A percentile compares a stretch with the other conserved stretches of the same genome.
phyloP scores from a whole-genome alignment of 2,888 invertebrate genomes.

The Hyposoter dolosus region DNA sequence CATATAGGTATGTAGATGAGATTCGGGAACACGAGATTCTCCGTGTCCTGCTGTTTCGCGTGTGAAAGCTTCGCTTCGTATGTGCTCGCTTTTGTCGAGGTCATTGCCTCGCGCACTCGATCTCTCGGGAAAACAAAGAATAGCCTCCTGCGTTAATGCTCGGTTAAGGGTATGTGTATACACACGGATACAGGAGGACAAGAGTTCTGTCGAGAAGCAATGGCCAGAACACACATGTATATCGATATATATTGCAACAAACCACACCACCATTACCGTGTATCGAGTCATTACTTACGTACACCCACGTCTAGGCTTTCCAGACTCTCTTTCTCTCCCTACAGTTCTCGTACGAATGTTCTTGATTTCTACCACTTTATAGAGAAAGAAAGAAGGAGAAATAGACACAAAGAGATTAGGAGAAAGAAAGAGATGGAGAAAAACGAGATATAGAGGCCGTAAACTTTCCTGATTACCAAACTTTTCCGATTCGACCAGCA shows the following conservation, averaged over 20 bases:
- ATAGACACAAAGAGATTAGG: constrained; percentile 47
- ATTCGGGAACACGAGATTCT: constrained; percentile 38
- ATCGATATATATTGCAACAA: constrained; percentile 16
- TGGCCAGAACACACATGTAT: constrained; percentile 23
- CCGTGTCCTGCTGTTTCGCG: constrained; percentile 9
- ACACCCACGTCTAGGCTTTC: constrained; percentile 47
- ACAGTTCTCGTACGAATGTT: constrained; percentile 6
- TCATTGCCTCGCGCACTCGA: constrained; percentile 52
- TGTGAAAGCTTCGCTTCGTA: constrained; percentile 27
- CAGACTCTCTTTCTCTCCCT: neutral
- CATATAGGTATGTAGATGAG: neutral
- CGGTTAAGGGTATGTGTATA: constrained; percentile 46
- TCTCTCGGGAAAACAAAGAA: constrained; percentile 70
- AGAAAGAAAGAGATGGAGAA: constrained; percentile 1
- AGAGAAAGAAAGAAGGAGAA: neutral
- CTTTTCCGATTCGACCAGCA: constrained; percentile 81
- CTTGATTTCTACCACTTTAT: constrained; percentile 30
- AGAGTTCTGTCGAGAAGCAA: constrained; percentile 38
- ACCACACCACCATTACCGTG: constrained; percentile 75
- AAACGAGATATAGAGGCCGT: constrained; percentile 64
- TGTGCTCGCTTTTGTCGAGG: constrained; percentile 43
- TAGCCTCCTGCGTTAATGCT: constrained; percentile 71
- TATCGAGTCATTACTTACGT: constrained; percentile 79
- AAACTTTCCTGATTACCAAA: constrained; percentile 82
- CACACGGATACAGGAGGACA: constrained; percentile 57